phyloP scores from a whole-genome alignment of 2,888 invertebrate species.

The Mystacides longicornis region DNA sequence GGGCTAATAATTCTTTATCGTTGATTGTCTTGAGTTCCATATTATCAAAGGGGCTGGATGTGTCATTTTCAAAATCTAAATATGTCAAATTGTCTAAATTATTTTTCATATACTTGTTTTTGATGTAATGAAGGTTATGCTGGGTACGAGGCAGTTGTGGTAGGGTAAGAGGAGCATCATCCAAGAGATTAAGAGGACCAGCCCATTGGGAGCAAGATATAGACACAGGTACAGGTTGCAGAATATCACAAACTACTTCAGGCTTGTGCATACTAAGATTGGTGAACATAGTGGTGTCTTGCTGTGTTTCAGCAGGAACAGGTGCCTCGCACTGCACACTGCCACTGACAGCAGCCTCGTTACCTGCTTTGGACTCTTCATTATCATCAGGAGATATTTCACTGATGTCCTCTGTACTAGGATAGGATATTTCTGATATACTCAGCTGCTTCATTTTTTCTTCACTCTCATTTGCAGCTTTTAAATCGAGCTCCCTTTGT shows the following conservation, averaged over 20 bases:
- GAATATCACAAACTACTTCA: slow-evolving; percentile 30
- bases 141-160: slow-evolving; percentile 32
- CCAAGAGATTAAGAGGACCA: slow-evolving; percentile 38
- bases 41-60: slow-evolving; percentile 89
- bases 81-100: slow-evolving; percentile 45
- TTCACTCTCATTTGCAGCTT: slow-evolving; percentile 46
- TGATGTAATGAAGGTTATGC: slow-evolving; percentile 7
- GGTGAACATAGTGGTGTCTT: not conserved
- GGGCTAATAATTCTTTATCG: slow-evolving; percentile 83
- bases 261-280: slow-evolving; percentile 6
- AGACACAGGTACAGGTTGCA: slow-evolving; percentile 44
- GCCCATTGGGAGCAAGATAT: slow-evolving; percentile 34
- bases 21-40: slow-evolving; percentile 88
- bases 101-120: slow-evolving; percentile 21
- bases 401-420: slow-evolving; percentile 53
- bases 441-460: slow-evolving; percentile 49
- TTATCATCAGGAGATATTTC: slow-evolving; percentile 47
- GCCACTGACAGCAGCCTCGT: slow-evolving; percentile 29
- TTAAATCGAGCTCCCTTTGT: slow-evolving; percentile 47
- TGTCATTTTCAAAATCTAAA: slow-evolving; percentile 86
- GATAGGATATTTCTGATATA: slow-evolving; percentile 52
- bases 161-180: slow-evolving; percentile 32
- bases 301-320: not conserved
- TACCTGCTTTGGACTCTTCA: slow-evolving; percentile 30
- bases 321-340: not conserved